These are phyloP conservation scores for Semnornis frantzii DNA, from an alignment of 2,113 vertebrate genomes.

Conservation along the genomic window DNA sequence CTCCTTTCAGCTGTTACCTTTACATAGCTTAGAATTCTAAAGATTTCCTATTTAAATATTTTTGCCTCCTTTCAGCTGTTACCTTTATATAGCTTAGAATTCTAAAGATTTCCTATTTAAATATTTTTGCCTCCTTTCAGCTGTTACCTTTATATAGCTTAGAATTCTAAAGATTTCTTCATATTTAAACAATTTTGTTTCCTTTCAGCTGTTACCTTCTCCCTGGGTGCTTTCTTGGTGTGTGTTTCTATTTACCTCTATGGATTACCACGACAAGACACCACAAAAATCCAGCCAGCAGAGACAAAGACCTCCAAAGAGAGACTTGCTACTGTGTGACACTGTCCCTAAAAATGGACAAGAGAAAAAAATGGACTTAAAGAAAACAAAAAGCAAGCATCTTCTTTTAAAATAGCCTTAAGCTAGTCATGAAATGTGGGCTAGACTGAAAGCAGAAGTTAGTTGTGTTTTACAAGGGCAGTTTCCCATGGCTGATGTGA, in stretches of 20 bases:
- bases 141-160: not conserved
- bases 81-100: too few species aligned
- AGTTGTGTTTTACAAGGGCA: constrained; percentile 20
- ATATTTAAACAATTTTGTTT: not conserved
- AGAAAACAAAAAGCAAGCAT: too few species aligned
- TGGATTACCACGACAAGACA: constrained; percentile 92
- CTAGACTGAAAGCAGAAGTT: constrained; percentile 38
- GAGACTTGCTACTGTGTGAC: constrained; percentile 82
- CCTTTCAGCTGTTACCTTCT: constrained; percentile 85
- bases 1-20: constrained; percentile 86
- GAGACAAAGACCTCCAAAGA: constrained; percentile 74
- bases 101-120: too few species aligned
- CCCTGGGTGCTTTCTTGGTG: constrained; percentile 85
- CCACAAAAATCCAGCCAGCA: constrained; percentile 75
- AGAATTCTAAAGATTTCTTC: not conserved
- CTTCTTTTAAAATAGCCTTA: constrained; percentile 66
- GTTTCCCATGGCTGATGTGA: constrained; percentile 13
- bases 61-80: too few species aligned
- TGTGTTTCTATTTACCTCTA: constrained; percentile 97
- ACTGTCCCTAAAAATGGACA: not conserved
- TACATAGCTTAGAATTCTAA: too few species aligned
- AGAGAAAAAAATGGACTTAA: not conserved
- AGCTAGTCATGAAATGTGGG: constrained; percentile 36
- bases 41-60: too few species aligned
- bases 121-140: too few species aligned